A percentile compares a stretch with the other conserved stretches of the same genome.
Conservation (phyloP, 1,140 invertebrate genomes). For the Drosophila melanica region DNA sequence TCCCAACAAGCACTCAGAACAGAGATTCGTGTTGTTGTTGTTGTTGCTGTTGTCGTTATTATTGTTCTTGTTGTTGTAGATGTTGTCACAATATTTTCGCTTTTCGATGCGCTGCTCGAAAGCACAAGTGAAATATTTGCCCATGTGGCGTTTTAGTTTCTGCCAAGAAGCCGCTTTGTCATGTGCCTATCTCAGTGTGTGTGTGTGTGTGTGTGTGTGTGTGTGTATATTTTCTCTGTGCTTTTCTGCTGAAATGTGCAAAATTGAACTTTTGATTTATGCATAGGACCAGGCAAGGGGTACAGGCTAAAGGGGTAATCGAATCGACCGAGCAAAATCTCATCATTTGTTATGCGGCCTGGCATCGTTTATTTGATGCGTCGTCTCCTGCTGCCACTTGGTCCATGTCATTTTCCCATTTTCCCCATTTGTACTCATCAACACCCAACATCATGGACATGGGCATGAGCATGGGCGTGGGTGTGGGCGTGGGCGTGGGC, state of each 20-base stretch:
- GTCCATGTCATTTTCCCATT: slow-evolving; percentile 67
- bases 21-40: slow-evolving; percentile 27
- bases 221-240: slow-evolving; percentile 27
- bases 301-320: slow-evolving; percentile 23
- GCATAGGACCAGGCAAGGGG: slow-evolving; percentile 32
- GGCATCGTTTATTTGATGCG: slow-evolving; percentile 56
- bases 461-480: slow-evolving; percentile 33
- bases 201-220: neutral
- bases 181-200: slow-evolving; percentile 15
- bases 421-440: slow-evolving; percentile 62
- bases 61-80: slow-evolving; percentile 45
- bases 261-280: slow-evolving; percentile 77
- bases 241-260: slow-evolving; percentile 53
- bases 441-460: slow-evolving; percentile 41
- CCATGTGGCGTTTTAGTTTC: slow-evolving; percentile 72
- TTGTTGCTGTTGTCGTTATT: slow-evolving; percentile 33
- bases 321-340: slow-evolving; percentile 46
- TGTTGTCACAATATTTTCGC: slow-evolving; percentile 83
- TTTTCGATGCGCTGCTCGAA: slow-evolving; percentile 78
- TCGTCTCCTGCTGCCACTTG: slow-evolving; percentile 34
- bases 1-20: slow-evolving; percentile 60
- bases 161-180: slow-evolving; percentile 52
- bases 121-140: slow-evolving; percentile 80
- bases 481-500: slow-evolving; percentile 53
- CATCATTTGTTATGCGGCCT: slow-evolving; percentile 68